phyloP scores from a whole-genome alignment of 2,797 vertebrate genomes.

The Nyctalus aviator region DNA sequence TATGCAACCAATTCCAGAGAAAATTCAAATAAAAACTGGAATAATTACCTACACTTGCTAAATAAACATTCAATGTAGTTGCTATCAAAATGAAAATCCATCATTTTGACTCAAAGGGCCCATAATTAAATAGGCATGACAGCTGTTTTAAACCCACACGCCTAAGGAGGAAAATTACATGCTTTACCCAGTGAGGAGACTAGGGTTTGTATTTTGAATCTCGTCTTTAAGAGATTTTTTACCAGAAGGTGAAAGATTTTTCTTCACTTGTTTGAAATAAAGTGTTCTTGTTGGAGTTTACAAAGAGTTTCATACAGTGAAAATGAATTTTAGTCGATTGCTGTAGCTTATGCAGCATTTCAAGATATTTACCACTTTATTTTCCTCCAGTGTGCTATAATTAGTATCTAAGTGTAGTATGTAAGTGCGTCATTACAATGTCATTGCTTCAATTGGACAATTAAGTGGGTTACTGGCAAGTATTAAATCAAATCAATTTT shows the following conservation, averaged over 20 bases:
- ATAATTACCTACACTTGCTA: constrained; percentile 80
- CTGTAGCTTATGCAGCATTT: neutral
- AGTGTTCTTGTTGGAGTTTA: constrained; percentile 70
- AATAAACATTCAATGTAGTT: constrained; percentile 67
- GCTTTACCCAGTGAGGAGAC: constrained; percentile 66
- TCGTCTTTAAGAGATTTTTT: constrained; percentile 46
- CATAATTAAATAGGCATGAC: constrained; percentile 80
- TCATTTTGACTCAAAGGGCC: constrained; percentile 78
- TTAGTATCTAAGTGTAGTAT: neutral
- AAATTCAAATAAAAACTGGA: constrained; percentile 66
- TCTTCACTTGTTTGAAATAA: constrained; percentile 63
- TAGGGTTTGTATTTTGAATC: constrained; percentile 67
- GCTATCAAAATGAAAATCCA: constrained; percentile 80
- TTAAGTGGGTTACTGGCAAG: constrained; percentile 33
- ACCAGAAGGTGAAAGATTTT: constrained; percentile 59
- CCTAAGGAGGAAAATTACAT: constrained; percentile 81
- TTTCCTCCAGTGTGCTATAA: neutral
- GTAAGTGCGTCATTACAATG: neutral
- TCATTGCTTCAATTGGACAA: neutral
- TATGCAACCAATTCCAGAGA: constrained; percentile 50
- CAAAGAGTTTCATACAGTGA: constrained; percentile 49
- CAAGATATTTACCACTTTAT: constrained; percentile 54
- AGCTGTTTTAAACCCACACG: constrained; percentile 71
- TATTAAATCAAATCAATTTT: constrained; percentile 20
- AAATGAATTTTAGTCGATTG: constrained; percentile 2